Evolutionary conservation across 2,797 vertebrate species (phyloP), one percentile per base, ranked within the genome.

Genomic region (Amblyraja radiata): DNA sequence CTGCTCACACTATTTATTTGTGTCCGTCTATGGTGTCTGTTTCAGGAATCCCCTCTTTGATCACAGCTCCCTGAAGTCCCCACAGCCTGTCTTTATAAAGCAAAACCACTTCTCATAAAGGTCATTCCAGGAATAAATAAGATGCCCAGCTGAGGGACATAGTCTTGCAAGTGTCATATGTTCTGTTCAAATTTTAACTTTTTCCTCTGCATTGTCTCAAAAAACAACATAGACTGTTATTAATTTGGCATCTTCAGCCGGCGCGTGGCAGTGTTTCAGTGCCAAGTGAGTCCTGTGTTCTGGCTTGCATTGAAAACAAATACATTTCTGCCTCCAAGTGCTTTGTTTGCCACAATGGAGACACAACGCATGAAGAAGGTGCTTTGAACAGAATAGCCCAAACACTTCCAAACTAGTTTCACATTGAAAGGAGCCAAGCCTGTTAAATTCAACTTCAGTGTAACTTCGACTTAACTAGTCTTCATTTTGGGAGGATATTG

Each of bases 131-230:
- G 46, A 54, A 14, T 58, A 54, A 11, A 28, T 54, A 46, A 54
- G 23, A 28, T 92, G 46, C 39, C 14, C n/a, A 46, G 23, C 73
- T 58, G 71, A 25, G 65, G 6, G n/a, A 90, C 28, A 21, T 21
- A 21, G 18, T 36, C 18, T 39, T 8, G 36, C 10, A 28, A n/a
- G 58, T 65, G 18, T n/a, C 32, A 6, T 32, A 32, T n/a, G 32
- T 61, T 36, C 61, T 32, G n/a, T 21, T 65, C 16, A 88, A 68
- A 36, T 88, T 36, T 65, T 21, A 18, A 14, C n/a, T 8, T 18
- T 23, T 14, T 95, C 93, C 94, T 81, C 28, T n/a, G 1, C 54
- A 10, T 1, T 88, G 1, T 88, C 28, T 18, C 61, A 86, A 61
- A 54, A 86, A n/a, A 10, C 23, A 13, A 58, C 21, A 58, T 28